phyloP scores from a whole-genome alignment of 1,140 invertebrate genomes.

The Gerris buenoi region DNA sequence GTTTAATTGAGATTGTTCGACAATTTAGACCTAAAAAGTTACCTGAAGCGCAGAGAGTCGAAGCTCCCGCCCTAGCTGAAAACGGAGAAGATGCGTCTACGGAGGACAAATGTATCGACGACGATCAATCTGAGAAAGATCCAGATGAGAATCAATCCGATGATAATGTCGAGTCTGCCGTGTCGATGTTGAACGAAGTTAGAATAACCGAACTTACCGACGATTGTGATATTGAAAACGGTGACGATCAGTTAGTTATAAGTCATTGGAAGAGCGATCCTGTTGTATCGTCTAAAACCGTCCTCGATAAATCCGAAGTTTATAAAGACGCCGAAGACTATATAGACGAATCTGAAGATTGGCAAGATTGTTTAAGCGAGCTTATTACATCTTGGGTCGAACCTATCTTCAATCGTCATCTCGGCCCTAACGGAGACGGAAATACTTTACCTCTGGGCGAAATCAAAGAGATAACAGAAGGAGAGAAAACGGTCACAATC shows the following conservation, averaged over 20 bases:
- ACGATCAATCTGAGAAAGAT: background rate
- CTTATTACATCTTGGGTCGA: background rate
- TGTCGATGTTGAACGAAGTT: background rate
- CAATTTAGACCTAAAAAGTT: conserved; percentile 43
- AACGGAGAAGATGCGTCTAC: background rate
- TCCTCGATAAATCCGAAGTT: background rate
- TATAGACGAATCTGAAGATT: background rate
- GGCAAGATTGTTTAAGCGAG: background rate
- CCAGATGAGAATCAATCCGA: background rate
- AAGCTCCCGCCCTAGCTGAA: background rate
- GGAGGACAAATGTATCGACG: background rate
- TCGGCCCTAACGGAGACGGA: background rate
- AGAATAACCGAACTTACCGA: background rate
- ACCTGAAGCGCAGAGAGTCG: background rate
- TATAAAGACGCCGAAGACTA: background rate
- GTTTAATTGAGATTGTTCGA: conserved; percentile 58
- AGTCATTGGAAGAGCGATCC: no score
- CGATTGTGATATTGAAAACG: background rate
- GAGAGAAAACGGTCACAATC: background rate
- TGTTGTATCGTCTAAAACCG: no score
- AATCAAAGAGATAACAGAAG: background rate
- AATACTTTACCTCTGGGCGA: background rate
- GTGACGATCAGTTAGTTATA: background rate
- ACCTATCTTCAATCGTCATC: background rate
- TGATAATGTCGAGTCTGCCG: background rate